phyloP scores from a whole-genome alignment of 1,140 invertebrate species.

The Philotrypesis tridentata region DNA sequence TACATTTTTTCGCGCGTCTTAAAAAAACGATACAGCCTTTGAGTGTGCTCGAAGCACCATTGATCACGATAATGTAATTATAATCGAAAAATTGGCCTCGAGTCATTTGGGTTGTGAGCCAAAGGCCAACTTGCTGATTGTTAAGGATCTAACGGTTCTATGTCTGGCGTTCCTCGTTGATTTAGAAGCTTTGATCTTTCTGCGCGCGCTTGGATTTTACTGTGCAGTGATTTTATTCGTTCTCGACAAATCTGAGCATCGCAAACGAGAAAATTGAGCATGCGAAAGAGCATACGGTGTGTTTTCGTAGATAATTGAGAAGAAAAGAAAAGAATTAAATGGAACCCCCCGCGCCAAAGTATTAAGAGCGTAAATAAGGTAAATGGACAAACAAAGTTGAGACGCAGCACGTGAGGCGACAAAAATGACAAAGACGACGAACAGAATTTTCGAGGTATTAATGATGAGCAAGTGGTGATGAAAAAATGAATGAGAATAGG shows the following conservation, averaged over 20 bases:
- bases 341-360: conserved; percentile 1
- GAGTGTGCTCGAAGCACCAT: neutral
- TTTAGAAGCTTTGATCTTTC: conserved; percentile 90
- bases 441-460: conserved; percentile 32
- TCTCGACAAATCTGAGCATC: conserved; percentile 84
- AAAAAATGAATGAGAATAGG: conserved; percentile 12
- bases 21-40: conserved; percentile 25
- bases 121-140: neutral
- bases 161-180: conserved; percentile 88
- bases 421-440: conserved; percentile 39
- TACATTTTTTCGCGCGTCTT: conserved; percentile 9
- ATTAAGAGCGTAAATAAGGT: neutral
- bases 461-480: neutral
- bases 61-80: conserved; percentile 8
- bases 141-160: conserved; percentile 77
- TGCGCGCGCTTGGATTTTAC: conserved; percentile 88
- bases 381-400: neutral
- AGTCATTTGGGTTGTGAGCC: neutral
- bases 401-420: neutral
- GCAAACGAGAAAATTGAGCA: conserved; percentile 42
- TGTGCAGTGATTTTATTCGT: conserved; percentile 88
- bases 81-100: neutral
- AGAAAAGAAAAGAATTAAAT: neutral
- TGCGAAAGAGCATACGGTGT: neutral
- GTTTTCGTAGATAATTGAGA: neutral